These are phyloP conservation scores for Hippopotamyrus pictus DNA, from an alignment of 2,797 vertebrate species.

Conservation along the genomic window DNA sequence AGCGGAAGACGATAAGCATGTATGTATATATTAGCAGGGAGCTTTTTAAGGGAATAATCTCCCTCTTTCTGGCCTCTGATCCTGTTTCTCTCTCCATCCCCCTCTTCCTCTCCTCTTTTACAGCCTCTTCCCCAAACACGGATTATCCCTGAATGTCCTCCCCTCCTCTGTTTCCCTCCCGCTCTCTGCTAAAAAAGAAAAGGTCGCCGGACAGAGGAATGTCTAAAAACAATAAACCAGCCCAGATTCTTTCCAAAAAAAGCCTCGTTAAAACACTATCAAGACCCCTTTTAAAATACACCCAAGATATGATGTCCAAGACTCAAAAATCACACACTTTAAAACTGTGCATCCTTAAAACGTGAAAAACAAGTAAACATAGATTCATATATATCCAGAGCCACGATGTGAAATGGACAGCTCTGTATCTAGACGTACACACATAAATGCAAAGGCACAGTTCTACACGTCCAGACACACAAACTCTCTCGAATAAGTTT, in stretches of 20 bases:
- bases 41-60: conserved; percentile 29
- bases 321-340: conserved; percentile 30
- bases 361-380: neutral
- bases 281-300: conserved; percentile 58
- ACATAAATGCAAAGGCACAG: neutral
- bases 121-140: conserved; percentile 33
- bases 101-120: conserved; percentile 17
- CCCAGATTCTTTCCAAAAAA: conserved; percentile 43
- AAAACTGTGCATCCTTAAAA: neutral
- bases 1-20: conserved; percentile 27
- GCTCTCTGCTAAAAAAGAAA: conserved; percentile 30
- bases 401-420: neutral
- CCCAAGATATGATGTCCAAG: conserved; percentile 44
- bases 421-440: neutral
- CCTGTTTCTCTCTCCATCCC: neutral
- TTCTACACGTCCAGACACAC: neutral
- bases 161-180: neutral
- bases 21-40: neutral
- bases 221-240: conserved; percentile 52
- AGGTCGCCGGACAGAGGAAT: conserved; percentile 55
- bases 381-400: neutral
- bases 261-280: conserved; percentile 54
- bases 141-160: neutral
- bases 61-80: conserved; percentile 10
- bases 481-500: neutral